Conservation (phyloP, 2,797 vertebrate species). For the Menidia menidia region DNA sequence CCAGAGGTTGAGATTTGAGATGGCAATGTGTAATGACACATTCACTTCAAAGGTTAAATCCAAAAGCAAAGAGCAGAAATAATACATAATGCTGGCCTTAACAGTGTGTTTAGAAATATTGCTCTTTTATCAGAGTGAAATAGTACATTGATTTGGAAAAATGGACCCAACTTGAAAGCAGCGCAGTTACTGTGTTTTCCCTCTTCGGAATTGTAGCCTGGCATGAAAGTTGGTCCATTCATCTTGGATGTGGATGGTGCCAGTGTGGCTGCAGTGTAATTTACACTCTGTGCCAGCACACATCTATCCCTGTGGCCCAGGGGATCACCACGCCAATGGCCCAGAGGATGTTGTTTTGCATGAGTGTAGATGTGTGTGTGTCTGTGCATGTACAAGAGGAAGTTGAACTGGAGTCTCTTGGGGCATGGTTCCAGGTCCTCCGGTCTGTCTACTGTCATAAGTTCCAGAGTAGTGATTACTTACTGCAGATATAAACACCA, state of each 20-base stretch:
- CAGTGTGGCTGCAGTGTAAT: conserved; percentile 69
- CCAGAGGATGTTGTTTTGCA: conserved; percentile 59
- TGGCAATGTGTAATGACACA: background rate
- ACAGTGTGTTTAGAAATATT: conserved; percentile 6
- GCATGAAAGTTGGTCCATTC: conserved; percentile 68
- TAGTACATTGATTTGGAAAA: conserved; percentile 37
- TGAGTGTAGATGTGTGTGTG: conserved; percentile 32
- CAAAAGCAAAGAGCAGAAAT: conserved; percentile 1
- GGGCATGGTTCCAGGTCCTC: conserved; percentile 73
- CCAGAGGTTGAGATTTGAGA: background rate
- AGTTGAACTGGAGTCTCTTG: conserved; percentile 70
- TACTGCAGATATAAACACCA: conserved; percentile 82
- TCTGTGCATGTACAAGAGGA: conserved; percentile 67
- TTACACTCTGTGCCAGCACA: conserved; percentile 72
- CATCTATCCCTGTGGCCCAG: conserved; percentile 69
- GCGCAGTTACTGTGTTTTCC: conserved; percentile 38
- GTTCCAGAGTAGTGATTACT: conserved; percentile 79
- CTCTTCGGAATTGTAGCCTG: conserved; percentile 57
- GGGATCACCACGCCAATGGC: conserved; percentile 45
- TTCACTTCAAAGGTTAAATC: background rate
- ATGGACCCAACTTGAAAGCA: conserved; percentile 43
- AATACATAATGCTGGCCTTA: background rate
- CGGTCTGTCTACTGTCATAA: conserved; percentile 76
- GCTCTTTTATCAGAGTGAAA: conserved; percentile 42
- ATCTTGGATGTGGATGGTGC: conserved; percentile 66